Base-by-base conservation (phyloP, 2,113 vertebrate species). In the Emydura subglobosa region DNA sequence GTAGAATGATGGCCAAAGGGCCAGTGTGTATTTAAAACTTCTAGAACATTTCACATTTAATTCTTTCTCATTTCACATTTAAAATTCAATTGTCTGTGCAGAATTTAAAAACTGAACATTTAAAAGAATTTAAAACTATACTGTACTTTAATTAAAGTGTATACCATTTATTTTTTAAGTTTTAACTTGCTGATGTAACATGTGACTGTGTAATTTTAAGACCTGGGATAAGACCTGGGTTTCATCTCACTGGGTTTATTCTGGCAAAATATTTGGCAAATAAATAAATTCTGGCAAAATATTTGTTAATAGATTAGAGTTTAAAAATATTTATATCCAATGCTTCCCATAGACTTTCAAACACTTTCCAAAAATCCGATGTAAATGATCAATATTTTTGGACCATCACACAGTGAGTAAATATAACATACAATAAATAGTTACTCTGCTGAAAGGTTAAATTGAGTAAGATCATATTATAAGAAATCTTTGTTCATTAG, bases 1-100 rank as follows among this genome's bases (percentile, higher is more conserved):
- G 25, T 7, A 16, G n/a, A 74, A 74, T 42, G 81, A 21, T 7
- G 83, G 93, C 82, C 49, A 29, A 27, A 19, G 34, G 61, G 47
- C 42, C 2, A 1, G 24, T 83, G 19, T 72, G 27, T 8, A 91
- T 93, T 95, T 97, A 79, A 92, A 29, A 89, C 65, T 68, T 87
- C 81, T 74, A 85, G 49, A 5, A 86, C 44, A 86, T 95, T 88
- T 91, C 57, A 49, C 39, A 34, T 91, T 91, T 76, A 76, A 79
- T 68, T 86, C 85, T 78, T 85, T 39, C 5, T 85, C 39, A 85
- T 95, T 89, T 91, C 59, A 49, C n/a, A 34, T 91, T 91, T 78
- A 78, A 76, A 79, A 39, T 92, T 47, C 89, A 86, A 22, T 1
- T 27, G 47, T 27, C 6, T 47, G 24, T 25, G 22, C 39, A 78